phyloP scores from a whole-genome alignment of 2,797 vertebrate species.

The Premnoplex brunnescens region DNA sequence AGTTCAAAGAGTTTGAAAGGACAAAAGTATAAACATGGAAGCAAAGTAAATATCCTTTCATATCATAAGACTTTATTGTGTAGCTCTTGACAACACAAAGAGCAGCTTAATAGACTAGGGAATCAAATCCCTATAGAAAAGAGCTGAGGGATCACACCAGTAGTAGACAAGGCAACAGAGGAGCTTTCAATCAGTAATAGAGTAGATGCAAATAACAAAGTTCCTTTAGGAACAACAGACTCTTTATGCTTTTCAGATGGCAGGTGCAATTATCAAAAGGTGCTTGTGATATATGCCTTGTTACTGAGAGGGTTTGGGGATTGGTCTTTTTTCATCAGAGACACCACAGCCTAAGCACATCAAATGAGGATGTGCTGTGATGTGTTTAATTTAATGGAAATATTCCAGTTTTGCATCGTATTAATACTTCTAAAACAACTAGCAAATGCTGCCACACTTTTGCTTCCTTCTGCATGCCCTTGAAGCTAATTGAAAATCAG shows the following conservation, averaged over 20 bases:
- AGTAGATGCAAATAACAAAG: neutral
- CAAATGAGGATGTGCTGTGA: slow-evolving; percentile 2
- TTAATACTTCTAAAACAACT: slow-evolving; percentile 47
- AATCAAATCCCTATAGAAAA: slow-evolving; percentile 49
- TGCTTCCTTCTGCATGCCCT: slow-evolving; percentile 40
- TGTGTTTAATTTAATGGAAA: slow-evolving; percentile 27
- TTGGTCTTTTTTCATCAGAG: neutral
- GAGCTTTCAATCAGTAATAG: neutral
- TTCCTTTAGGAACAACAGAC: neutral
- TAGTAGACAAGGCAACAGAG: neutral
- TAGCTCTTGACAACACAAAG: slow-evolving; percentile 28
- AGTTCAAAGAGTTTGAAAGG: slow-evolving; percentile 33
- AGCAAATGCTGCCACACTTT: slow-evolving; percentile 42
- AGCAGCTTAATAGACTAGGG: neutral
- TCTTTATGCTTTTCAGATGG: neutral
- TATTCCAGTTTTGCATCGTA: slow-evolving; percentile 1
- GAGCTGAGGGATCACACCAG: neutral
- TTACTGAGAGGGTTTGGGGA: neutral
- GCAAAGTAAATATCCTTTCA: slow-evolving; percentile 64
- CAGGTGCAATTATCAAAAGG: neutral
- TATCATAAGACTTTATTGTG: neutral
- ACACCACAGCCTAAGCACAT: neutral
- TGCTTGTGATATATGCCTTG: neutral
- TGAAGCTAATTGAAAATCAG: slow-evolving; percentile 65
- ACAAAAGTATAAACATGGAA: slow-evolving; percentile 28